Conservation (phyloP, 64 coral and sea anemone species). For the Hydrozoanthus tunicans region DNA sequence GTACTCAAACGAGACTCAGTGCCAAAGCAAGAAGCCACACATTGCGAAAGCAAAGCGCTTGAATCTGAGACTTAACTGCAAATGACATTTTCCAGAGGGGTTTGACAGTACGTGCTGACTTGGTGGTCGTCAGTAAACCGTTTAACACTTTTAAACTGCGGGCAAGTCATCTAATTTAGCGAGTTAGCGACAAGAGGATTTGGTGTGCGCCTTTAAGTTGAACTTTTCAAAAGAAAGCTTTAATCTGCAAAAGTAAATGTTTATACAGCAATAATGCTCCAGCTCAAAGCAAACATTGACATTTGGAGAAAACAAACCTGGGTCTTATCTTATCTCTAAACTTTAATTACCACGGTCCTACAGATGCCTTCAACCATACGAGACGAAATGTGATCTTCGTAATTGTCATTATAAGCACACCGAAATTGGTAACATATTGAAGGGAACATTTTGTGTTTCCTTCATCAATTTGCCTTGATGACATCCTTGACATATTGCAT, state of each 20-base stretch:
- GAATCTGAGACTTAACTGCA: conserved; percentile 11
- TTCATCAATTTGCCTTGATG: conserved; percentile 55
- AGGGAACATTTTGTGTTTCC: conserved; percentile 45
- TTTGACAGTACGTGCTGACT: conserved; percentile 7
- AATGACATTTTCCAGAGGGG: conserved; percentile 36
- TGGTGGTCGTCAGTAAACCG: conserved; percentile 43
- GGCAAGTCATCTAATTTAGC: conserved; percentile 35
- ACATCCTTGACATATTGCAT: conserved; percentile 37
- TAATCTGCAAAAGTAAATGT: conserved; percentile 60
- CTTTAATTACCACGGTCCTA: conserved; percentile 54
- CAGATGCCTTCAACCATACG: conserved; percentile 46
- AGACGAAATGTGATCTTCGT: conserved; percentile 61
- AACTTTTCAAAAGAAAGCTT: conserved; percentile 26
- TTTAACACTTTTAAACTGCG: conserved; percentile 61
- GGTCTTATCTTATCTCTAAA: conserved; percentile 57
- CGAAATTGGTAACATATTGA: conserved; percentile 54
- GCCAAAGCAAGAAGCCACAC: neutral
- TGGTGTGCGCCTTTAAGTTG: neutral
- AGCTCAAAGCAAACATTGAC: conserved; percentile 62
- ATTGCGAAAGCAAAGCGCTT: neutral
- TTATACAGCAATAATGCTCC: conserved; percentile 45
- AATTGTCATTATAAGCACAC: conserved; percentile 46
- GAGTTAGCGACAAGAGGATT: conserved; percentile 52
- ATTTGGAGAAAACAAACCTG: conserved; percentile 49
- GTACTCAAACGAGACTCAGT: neutral